Percentiles rank a stretch among this genome's conserved stretches.
Conservation (phyloP, 2,113 vertebrate species). For the Heteronetta atricapilla region DNA sequence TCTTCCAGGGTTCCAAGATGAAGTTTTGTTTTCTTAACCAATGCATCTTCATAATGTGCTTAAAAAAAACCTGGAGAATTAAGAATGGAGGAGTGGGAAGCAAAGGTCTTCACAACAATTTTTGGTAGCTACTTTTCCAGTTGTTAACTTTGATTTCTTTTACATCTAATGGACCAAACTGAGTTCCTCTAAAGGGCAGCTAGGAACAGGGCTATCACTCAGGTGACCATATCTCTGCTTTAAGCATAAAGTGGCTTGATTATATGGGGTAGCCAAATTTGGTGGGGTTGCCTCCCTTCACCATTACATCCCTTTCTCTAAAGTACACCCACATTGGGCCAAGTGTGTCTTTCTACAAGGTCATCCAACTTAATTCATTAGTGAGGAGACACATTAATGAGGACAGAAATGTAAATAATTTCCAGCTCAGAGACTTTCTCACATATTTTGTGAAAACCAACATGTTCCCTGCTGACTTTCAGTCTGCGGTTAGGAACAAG, state of each 20-base stretch:
- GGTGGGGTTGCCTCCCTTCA: not conserved
- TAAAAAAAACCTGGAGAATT: not conserved
- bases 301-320: not conserved
- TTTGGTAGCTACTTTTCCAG: not conserved
- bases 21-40: not conserved
- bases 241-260: not conserved
- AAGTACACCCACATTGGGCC: not conserved
- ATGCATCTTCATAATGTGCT: not conserved
- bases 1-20: not conserved
- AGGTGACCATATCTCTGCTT: not conserved
- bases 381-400: not conserved
- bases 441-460: slow-evolving; percentile 24
- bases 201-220: not conserved
- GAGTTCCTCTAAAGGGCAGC: not conserved
- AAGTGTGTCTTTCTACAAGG: not conserved
- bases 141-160: not conserved
- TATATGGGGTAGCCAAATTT: not conserved
- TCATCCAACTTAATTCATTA: not conserved
- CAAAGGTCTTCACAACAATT: not conserved
- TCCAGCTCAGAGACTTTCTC: not conserved
- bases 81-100: not conserved
- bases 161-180: not conserved
- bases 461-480: slow-evolving; percentile 22
- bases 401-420: not conserved
- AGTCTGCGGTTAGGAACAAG: slow-evolving; percentile 36